Percentiles rank a stretch among this genome's conserved stretches.
These are phyloP conservation scores for Lordiphosa collinella DNA, from an alignment of 1,140 invertebrate genomes.

Conservation along the genomic window DNA sequence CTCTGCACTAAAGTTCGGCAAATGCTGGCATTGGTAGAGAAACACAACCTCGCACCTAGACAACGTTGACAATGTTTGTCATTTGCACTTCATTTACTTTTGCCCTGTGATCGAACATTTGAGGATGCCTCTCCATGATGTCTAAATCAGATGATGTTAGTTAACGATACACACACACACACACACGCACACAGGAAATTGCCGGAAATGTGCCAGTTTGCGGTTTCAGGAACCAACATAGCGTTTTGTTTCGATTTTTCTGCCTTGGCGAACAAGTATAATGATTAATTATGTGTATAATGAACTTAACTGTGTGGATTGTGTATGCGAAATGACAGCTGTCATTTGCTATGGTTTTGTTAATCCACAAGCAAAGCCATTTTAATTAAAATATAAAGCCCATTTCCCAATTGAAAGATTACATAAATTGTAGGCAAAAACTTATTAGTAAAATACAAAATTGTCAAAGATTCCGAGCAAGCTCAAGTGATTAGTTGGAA, in stretches of 20 bases:
- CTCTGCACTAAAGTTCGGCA: no score
- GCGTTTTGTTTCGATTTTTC: not conserved
- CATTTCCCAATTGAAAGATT: not conserved
- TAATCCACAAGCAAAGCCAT: not conserved
- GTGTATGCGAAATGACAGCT: slow-evolving; percentile 4
- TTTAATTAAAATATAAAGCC: not conserved
- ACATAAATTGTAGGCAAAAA: no score
- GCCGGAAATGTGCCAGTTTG: slow-evolving; percentile 28
- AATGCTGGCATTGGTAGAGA: not conserved
- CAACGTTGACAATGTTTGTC: slow-evolving; percentile 42
- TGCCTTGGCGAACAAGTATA: not conserved
- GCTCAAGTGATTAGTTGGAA: no score
- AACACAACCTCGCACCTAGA: not conserved
- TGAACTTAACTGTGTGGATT: not conserved
- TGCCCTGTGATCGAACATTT: slow-evolving; percentile 1
- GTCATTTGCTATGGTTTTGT: not conserved
- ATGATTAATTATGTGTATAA: slow-evolving; percentile 1
- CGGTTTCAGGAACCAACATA: slow-evolving; percentile 1
- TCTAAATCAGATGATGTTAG: slow-evolving; percentile 22
- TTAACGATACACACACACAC: not conserved
- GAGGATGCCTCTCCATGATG: slow-evolving; percentile 1
- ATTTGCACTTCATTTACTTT: slow-evolving; percentile 42
- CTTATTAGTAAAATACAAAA: no score
- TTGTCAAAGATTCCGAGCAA: no score
- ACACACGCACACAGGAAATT: slow-evolving; percentile 22